Conservation (phyloP, 2,797 vertebrate genomes). For the Gymnocypris eckloni region DNA sequence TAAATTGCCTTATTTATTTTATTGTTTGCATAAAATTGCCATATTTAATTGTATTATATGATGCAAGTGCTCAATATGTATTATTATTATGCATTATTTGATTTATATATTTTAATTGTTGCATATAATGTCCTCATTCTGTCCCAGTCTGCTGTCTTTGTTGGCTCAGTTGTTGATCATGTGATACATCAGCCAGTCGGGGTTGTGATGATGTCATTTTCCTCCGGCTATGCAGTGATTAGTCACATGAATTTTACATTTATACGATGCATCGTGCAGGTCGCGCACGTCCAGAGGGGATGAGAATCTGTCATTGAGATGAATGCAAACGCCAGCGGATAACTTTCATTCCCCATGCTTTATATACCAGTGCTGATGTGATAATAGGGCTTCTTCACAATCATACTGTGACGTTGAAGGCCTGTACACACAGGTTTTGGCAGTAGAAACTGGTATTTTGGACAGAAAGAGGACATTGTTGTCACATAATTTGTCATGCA, state of each 20-base stretch:
- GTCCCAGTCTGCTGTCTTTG: not conserved
- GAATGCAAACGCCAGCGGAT: not conserved
- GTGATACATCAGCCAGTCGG: not conserved
- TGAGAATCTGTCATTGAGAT: not conserved
- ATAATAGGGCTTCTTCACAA: slow-evolving; percentile 34
- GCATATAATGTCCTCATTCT: not conserved
- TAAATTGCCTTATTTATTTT: not conserved
- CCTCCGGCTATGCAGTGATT: not conserved
- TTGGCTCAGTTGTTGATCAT: not conserved
- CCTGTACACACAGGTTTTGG: slow-evolving; percentile 39
- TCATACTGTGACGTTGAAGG: slow-evolving; percentile 64
- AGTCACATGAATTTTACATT: not conserved
- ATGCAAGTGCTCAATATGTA: not conserved
- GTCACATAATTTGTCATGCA: slow-evolving; percentile 2
- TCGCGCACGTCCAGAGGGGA: not conserved
- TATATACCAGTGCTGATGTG: not conserved
- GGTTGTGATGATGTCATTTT: not conserved
- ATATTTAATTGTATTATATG: too few species aligned
- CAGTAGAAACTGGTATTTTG: slow-evolving; percentile 18
- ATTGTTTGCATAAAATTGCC: not conserved
- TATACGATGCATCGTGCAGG: not conserved
- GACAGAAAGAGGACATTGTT: slow-evolving; percentile 30
- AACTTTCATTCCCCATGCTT: not conserved
- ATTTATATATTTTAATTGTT: not conserved
- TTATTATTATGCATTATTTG: not conserved